phyloP scores from a whole-genome alignment of 2,113 vertebrate genomes.

The Hippocampus comes region DNA sequence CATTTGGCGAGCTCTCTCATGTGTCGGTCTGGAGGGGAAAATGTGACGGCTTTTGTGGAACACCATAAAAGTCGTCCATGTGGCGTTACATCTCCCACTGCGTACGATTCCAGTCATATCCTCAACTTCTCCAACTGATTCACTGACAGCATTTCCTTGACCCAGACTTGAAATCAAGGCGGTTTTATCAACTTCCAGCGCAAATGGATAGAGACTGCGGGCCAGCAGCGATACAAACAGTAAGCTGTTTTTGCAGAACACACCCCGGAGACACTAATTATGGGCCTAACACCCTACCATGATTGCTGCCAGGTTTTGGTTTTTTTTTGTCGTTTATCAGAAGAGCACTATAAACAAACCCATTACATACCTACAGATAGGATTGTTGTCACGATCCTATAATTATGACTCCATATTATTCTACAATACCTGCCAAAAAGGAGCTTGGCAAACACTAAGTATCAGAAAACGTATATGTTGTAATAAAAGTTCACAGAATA shows the following conservation, averaged over 20 bases:
- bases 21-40: background rate
- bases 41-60: background rate
- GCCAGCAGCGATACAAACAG: conserved; percentile 2
- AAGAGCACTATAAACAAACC: background rate
- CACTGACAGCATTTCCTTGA: conserved; percentile 11
- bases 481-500: background rate
- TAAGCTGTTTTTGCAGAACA: conserved; percentile 8
- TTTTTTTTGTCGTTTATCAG: conserved; percentile 7
- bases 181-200: background rate
- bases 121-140: conserved; percentile 1
- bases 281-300: background rate
- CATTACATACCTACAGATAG: conserved; percentile 4
- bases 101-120: background rate
- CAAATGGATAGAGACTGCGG: background rate
- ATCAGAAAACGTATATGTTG: background rate
- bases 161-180: background rate
- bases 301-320: conserved; percentile 1
- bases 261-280: conserved; percentile 13
- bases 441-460: background rate
- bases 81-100: background rate
- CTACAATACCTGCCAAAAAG: background rate
- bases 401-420: conserved; percentile 8
- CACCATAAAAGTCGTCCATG: background rate
- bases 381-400: conserved; percentile 2
- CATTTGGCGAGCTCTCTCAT: background rate